Conservation (phyloP, 1,140 invertebrate genomes). For the Gryllus bimaculatus region DNA sequence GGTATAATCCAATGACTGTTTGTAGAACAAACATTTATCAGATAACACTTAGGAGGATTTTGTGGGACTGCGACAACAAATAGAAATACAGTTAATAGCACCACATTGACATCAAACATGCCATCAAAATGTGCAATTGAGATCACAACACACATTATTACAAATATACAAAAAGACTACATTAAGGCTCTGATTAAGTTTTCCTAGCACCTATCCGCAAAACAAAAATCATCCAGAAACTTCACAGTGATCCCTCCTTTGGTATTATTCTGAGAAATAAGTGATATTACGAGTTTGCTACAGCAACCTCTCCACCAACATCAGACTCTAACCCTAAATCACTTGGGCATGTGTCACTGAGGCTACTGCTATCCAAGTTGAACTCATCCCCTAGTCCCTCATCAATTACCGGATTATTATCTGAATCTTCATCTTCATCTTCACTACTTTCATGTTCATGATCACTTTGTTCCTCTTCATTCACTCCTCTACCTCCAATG, state of each 20-base stretch:
- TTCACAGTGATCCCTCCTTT: no score
- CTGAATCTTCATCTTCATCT: background rate
- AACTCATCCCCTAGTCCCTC: background rate
- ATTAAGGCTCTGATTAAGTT: background rate
- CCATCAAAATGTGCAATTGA: background rate
- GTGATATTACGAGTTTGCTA: background rate
- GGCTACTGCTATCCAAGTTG: background rate
- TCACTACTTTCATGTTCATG: constrained; percentile 1
- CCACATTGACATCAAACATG: background rate
- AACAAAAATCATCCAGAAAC: background rate
- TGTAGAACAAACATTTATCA: no score
- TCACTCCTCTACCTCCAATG: background rate
- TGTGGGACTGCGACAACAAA: background rate
- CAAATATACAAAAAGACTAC: background rate
- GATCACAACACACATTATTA: background rate
- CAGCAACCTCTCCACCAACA: background rate
- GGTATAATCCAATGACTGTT: no score
- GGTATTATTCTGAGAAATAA: background rate
- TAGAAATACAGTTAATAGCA: background rate
- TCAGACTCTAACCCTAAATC: background rate
- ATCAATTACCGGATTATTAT: background rate
- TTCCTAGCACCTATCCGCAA: background rate
- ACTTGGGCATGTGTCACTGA: constrained; percentile 5
- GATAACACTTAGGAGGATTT: no score
- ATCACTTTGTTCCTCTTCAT: background rate